Evolutionary conservation across 2,888 invertebrate species (phyloP).

Genomic region (Watsonalla binaria): DNA sequence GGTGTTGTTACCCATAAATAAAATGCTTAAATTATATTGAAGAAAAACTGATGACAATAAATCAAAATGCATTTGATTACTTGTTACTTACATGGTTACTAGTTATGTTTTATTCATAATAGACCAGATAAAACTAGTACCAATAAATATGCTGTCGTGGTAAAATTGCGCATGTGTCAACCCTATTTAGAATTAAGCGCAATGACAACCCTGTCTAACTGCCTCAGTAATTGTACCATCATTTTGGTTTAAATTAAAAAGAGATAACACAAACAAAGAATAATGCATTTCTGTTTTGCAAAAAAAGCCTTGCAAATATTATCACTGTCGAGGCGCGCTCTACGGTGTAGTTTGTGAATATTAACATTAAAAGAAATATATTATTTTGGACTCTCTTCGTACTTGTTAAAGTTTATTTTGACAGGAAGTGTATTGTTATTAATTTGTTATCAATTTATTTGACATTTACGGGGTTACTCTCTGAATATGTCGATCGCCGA

Average conservation of each 20-base stretch:
- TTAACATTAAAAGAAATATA: background rate
- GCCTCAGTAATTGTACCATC: conserved; percentile 1
- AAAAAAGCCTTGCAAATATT: background rate
- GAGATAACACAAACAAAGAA: background rate
- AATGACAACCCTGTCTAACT: conserved; percentile 1
- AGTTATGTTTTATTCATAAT: too few relatives aligned
- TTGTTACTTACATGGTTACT: too few relatives aligned
- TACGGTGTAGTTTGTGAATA: background rate
- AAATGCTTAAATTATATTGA: too few relatives aligned
- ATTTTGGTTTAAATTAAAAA: background rate
- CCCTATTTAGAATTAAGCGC: background rate
- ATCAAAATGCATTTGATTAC: too few relatives aligned
- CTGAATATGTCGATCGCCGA: too few relatives aligned
- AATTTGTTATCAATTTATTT: background rate
- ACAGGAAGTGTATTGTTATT: background rate
- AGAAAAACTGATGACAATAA: too few relatives aligned
- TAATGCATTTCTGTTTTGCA: background rate
- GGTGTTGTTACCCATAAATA: too few relatives aligned
- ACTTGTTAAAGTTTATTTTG: background rate
- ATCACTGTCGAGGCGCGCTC: background rate
- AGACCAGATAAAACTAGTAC: background rate
- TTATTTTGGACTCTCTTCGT: background rate
- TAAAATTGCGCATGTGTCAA: background rate
- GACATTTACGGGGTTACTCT: background rate
- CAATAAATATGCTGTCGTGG: background rate